phyloP scores from a whole-genome alignment of 2,113 vertebrate genomes.

The Sturnira hondurensis region DNA sequence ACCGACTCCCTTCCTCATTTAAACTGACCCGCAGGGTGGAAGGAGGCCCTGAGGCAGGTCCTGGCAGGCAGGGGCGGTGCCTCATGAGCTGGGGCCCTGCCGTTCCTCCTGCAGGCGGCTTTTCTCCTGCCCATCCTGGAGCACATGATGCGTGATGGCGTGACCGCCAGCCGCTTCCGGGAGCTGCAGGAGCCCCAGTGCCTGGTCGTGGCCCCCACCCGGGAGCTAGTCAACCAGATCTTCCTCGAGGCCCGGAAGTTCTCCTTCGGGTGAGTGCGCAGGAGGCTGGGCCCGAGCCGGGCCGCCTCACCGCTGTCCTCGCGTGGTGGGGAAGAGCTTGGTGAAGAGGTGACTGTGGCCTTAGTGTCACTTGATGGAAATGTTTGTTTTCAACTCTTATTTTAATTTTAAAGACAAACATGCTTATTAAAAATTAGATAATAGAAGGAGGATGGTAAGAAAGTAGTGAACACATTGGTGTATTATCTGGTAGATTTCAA shows the following conservation, averaged over 20 bases:
- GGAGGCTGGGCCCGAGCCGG: neutral
- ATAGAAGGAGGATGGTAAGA: neutral
- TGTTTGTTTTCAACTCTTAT: neutral
- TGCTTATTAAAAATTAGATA: slow-evolving; percentile 2
- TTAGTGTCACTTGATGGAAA: neutral
- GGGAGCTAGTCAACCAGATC: slow-evolving; percentile 96
- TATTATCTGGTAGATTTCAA: neutral
- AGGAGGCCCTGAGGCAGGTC: neutral
- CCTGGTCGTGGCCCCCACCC: slow-evolving; percentile 93
- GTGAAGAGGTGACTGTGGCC: neutral
- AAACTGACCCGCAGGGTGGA: neutral
- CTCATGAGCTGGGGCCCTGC: too few species aligned
- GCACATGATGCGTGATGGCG: slow-evolving; percentile 87
- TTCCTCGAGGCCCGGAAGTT: slow-evolving; percentile 95
- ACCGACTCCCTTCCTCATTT: neutral
- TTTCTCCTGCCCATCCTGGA: slow-evolving; percentile 94
- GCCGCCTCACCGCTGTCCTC: neutral
- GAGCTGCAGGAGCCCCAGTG: slow-evolving; percentile 91
- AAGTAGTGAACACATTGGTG: neutral
- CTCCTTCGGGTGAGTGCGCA: slow-evolving; percentile 85
- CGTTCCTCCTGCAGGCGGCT: slow-evolving; percentile 83
- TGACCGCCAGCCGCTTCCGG: slow-evolving; percentile 87
- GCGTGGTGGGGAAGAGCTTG: neutral
- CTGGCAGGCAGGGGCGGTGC: rapidly evolving
- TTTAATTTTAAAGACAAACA: neutral